phyloP scores from a whole-genome alignment of 1,140 invertebrate genomes.

The Philaenus spumarius region DNA sequence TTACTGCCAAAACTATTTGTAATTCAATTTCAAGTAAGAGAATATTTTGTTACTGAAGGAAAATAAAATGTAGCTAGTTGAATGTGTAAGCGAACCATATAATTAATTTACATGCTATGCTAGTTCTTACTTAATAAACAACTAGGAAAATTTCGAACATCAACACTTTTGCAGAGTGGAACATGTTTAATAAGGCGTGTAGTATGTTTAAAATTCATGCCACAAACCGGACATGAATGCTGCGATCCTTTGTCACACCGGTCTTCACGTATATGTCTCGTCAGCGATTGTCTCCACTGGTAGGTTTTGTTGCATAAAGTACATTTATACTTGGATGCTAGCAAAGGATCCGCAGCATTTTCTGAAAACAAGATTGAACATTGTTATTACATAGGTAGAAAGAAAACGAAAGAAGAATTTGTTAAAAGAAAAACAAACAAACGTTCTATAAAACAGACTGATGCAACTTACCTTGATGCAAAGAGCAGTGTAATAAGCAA shows the following conservation, averaged over 20 bases:
- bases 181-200: constrained; percentile 27
- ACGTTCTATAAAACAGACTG: neutral
- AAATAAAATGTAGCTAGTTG: no score
- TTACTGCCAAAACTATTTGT: no score
- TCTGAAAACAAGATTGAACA: no score
- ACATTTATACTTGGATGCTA: constrained; percentile 4
- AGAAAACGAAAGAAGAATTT: constrained; percentile 1
- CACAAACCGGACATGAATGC: constrained; percentile 25
- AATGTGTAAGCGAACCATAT: no score
- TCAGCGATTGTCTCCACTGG: constrained; percentile 33
- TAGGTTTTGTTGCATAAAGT: constrained; percentile 34
- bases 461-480: neutral
- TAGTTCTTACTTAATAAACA: no score
- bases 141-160: no score
- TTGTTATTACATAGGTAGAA: neutral
- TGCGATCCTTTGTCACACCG: constrained; percentile 26
- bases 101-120: no score
- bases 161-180: constrained; percentile 19
- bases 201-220: constrained; percentile 30
- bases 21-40: no score
- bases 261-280: constrained; percentile 27
- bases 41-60: no score
- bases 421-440: neutral
- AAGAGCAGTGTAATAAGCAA: neutral
- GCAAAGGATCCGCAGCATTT: no score